phyloP scores from a whole-genome alignment of 2,113 vertebrate species.

The Motacilla alba region DNA sequence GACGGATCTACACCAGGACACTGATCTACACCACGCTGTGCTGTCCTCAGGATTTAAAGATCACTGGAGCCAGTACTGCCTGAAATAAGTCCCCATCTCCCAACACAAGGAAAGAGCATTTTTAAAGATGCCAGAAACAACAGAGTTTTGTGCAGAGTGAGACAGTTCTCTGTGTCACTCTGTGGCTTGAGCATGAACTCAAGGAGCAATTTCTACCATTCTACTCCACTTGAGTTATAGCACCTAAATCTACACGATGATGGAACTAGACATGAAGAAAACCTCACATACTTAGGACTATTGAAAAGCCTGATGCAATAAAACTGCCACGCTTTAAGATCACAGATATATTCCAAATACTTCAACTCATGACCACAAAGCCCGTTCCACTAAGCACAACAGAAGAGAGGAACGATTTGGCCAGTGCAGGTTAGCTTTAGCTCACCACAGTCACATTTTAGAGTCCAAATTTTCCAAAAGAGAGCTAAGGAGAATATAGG shows the following conservation, averaged over 20 bases:
- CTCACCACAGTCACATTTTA: not conserved
- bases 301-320: not conserved
- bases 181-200: not conserved
- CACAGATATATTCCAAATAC: not conserved
- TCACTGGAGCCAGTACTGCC: not conserved
- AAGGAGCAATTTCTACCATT: not conserved
- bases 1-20: not conserved
- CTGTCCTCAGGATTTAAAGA: not conserved
- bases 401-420: not conserved
- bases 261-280: not conserved
- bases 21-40: not conserved
- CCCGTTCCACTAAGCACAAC: not conserved
- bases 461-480: not conserved
- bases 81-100: not conserved
- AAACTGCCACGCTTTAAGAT: conserved; percentile 5
- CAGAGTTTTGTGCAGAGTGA: not conserved
- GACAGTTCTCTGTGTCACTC: not conserved
- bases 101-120: not conserved
- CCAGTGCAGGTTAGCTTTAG: not conserved
- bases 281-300: not conserved
- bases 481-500: not conserved
- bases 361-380: not conserved
- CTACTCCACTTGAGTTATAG: not conserved
- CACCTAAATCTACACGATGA: not conserved
- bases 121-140: not conserved